Evolutionary conservation across 64 coral and sea anemone species (phyloP).

Genomic region (Orbicella faveolata): DNA sequence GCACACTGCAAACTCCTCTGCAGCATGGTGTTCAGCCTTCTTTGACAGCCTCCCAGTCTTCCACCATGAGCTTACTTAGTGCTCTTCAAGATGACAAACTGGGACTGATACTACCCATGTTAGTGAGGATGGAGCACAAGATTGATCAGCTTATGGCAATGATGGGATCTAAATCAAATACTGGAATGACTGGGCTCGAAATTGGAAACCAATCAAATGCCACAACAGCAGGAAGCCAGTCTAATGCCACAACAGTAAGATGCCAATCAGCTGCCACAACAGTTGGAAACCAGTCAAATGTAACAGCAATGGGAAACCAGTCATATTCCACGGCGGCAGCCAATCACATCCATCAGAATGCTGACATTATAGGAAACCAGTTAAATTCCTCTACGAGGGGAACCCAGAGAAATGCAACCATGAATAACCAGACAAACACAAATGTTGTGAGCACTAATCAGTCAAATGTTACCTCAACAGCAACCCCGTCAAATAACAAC

Average conservation of each 20-base stretch:
- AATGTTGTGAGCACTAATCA: not conserved
- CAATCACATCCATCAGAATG: not conserved
- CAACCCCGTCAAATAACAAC: not conserved
- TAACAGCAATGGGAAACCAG: not conserved
- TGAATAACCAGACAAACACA: too few relatives aligned
- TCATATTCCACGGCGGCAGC: not conserved
- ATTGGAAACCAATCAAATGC: not conserved
- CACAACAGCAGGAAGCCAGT: not conserved
- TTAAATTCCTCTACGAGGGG: too few relatives aligned
- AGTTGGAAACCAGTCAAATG: not conserved
- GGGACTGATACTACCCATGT: not conserved
- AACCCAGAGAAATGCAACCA: too few relatives aligned
- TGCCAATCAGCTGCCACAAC: not conserved
- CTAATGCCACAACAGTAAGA: not conserved
- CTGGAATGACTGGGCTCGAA: not conserved
- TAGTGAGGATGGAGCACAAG: constrained; percentile 24
- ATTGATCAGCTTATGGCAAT: constrained; percentile 28
- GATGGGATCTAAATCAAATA: not conserved
- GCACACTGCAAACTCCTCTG: not conserved
- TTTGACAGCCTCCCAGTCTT: not conserved
- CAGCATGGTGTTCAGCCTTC: not conserved
- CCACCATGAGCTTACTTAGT: constrained; percentile 19
- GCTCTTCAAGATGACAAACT: constrained; percentile 29
- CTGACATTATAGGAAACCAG: too few relatives aligned
- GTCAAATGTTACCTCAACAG: not conserved